Conservation (phyloP, 2,113 vertebrate species). For the Mungos mungo region DNA sequence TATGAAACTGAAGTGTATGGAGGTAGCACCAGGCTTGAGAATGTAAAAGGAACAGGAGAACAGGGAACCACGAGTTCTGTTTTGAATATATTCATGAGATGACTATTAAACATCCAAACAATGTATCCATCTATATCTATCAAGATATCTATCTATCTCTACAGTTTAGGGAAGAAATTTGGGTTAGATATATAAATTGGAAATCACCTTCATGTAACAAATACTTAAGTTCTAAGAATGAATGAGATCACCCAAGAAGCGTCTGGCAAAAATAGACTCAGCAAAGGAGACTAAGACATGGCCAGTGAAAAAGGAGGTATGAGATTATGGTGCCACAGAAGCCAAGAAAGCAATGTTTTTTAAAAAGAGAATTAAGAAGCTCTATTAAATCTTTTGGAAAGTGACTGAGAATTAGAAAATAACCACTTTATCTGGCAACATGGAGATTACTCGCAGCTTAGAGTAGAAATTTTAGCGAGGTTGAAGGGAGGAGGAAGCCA, state of each 20-base stretch:
- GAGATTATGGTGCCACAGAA: background rate
- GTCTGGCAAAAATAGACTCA: background rate
- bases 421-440: background rate
- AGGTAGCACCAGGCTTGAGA: background rate
- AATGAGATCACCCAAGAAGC: background rate
- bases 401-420: conserved; percentile 25
- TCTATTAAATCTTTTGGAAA: background rate
- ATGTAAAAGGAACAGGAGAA: background rate
- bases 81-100: conserved; percentile 24
- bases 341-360: background rate
- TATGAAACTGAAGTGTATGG: background rate
- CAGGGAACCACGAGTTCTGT: background rate
- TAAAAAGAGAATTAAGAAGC: background rate
- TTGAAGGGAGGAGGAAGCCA: background rate
- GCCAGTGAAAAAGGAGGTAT: background rate
- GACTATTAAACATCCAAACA: background rate
- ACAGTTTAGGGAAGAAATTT: conserved; percentile 11
- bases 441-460: background rate
- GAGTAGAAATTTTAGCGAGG: background rate
- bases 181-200: background rate
- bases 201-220: background rate
- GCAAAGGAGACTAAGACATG: background rate
- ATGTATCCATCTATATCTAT: no score
- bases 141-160: background rate
- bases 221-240: background rate